Evolutionary conservation across 1,140 invertebrate species (phyloP).

Genomic region (Gryon sp.): DNA sequence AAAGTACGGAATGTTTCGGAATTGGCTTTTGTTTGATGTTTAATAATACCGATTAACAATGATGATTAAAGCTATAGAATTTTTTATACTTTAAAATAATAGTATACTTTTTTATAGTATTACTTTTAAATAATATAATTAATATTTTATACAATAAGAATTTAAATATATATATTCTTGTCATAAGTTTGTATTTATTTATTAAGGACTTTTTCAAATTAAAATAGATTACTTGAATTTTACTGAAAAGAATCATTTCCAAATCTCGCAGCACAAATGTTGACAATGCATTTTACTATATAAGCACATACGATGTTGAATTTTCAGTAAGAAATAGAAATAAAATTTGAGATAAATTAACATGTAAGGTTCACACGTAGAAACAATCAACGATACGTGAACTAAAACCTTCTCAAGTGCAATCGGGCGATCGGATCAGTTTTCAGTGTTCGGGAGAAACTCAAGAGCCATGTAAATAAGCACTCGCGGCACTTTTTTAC

Average conservation of each 20-base stretch:
- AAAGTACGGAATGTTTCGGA: not conserved
- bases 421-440: slow-evolving; percentile 36
- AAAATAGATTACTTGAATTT: no score
- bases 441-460: slow-evolving; percentile 26
- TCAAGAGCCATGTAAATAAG: slow-evolving; percentile 53
- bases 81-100: no score
- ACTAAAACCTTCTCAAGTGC: slow-evolving; percentile 28
- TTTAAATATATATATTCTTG: no score
- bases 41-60: not conserved
- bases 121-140: no score
- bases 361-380: slow-evolving; percentile 1
- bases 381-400: slow-evolving; percentile 5
- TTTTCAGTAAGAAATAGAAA: slow-evolving; percentile 1
- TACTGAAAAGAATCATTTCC: no score
- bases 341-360: slow-evolving; percentile 22
- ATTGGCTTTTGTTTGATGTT: not conserved
- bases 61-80: no score
- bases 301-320: not conserved
- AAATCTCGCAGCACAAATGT: no score
- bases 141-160: no score
- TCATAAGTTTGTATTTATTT: no score
- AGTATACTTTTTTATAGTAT: no score
- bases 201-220: no score
- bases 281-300: not conserved
- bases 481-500: slow-evolving; percentile 41